Conservation (phyloP, 2,888 invertebrate species). For the Zootermopsis nevadensis region DNA sequence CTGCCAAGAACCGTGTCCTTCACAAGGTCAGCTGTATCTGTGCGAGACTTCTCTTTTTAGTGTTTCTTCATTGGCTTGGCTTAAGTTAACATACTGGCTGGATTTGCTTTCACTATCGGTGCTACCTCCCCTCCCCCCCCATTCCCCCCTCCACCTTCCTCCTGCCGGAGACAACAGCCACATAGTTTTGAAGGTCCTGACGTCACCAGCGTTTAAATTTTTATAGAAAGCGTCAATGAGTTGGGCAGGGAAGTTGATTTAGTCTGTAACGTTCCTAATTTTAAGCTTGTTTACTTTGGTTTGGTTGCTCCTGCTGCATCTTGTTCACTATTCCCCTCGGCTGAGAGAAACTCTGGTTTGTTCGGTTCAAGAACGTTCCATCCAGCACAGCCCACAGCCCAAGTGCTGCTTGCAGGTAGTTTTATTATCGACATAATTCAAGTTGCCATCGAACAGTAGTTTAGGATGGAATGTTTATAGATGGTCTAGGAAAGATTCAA, state of each 20-base stretch:
- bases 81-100: conserved; percentile 20
- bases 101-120: conserved; percentile 19
- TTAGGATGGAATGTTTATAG: no score
- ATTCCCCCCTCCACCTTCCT: neutral
- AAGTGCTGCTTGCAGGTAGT: neutral
- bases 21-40: conserved; percentile 22
- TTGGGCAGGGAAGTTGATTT: neutral
- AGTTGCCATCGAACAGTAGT: no score
- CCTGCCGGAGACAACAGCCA: neutral
- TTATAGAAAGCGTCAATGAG: conserved; percentile 9
- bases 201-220: neutral
- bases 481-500: no score
- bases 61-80: conserved; percentile 27
- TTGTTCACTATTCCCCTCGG: neutral
- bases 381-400: no score
- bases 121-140: neutral
- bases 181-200: conserved; percentile 16
- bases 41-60: conserved; percentile 6
- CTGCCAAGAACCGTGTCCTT: conserved; percentile 13
- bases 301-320: neutral
- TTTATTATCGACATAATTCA: no score
- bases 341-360: neutral
- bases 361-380: neutral
- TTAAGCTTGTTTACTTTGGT: neutral
- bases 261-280: neutral